Percentiles rank a stretch among this genome's conserved stretches.
phyloP scores from a whole-genome alignment of 2,888 invertebrate genomes.

The Antheraea assamensis region DNA sequence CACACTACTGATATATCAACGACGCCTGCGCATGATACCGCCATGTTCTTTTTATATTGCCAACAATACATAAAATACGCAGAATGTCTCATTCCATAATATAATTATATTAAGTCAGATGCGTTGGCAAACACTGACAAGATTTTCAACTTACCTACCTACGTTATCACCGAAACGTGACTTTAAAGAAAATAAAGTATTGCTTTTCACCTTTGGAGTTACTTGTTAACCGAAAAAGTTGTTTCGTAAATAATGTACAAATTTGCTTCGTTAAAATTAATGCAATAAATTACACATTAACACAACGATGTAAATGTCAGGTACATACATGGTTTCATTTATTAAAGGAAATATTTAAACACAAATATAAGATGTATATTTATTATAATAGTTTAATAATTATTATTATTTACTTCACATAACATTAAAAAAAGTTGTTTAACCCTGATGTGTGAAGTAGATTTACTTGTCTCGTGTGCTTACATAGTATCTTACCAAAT shows the following conservation, averaged over 20 bases:
- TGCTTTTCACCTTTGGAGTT: background rate
- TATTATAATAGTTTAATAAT: background rate
- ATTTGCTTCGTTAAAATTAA: background rate
- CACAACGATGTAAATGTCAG: background rate
- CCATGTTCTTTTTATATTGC: slow-evolving; percentile 14
- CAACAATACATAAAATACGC: slow-evolving; percentile 18
- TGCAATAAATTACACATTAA: background rate
- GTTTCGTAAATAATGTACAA: background rate
- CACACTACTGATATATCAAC: slow-evolving; percentile 41
- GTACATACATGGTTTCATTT: background rate
- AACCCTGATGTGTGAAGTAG: background rate
- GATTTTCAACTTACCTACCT: background rate
- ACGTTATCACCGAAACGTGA: slow-evolving; percentile 3
- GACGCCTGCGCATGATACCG: slow-evolving; percentile 50
- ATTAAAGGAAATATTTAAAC: background rate
- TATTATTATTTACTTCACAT: background rate
- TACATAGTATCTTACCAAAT: too few relatives aligned
- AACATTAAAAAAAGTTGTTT: too few relatives aligned
- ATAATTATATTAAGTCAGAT: background rate
- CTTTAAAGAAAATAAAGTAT: background rate
- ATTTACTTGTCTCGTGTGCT: background rate
- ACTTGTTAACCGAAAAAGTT: background rate
- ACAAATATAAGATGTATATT: background rate
- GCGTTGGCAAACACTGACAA: background rate
- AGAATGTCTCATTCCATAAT: background rate